Evolutionary conservation across 2,797 vertebrate species (phyloP).

Genomic region (Sciurus carolinensis): DNA sequence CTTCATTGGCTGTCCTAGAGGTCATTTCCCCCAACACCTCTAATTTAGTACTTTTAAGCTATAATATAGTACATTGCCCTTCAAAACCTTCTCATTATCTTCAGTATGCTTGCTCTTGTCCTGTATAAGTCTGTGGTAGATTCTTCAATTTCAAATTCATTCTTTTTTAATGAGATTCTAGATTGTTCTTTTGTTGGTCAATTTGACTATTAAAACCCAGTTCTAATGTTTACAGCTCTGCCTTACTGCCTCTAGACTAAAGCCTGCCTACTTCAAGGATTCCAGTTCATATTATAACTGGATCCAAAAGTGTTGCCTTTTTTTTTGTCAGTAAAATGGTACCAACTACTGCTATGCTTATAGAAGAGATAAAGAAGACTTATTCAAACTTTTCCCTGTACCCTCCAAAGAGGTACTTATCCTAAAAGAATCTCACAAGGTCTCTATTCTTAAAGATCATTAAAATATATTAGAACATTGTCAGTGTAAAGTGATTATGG

Average conservation of each 20-base stretch:
- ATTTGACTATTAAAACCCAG: not conserved
- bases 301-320: not conserved
- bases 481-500: not conserved
- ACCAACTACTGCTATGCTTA: not conserved
- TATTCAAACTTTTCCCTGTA: not conserved
- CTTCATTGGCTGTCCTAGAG: conserved; percentile 60
- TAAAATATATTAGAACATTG: conserved; percentile 57
- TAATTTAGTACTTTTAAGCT: conserved; percentile 42
- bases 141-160: conserved; percentile 40
- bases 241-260: not conserved
- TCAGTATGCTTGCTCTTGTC: not conserved
- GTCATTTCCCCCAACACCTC: conserved; percentile 35
- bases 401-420: conserved; percentile 29
- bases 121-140: not conserved
- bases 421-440: conserved; percentile 59
- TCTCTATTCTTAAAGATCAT: conserved; percentile 52
- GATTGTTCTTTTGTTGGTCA: conserved; percentile 3
- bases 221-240: conserved; percentile 49
- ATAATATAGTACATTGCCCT: not conserved
- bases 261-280: not conserved
- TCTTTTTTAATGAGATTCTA: conserved; percentile 23
- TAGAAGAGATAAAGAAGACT: conserved; percentile 23
- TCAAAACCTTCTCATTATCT: conserved; percentile 22
- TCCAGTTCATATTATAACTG: not conserved
- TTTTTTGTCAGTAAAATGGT: conserved; percentile 52